Percentiles rank a stretch among this genome's conserved stretches.
phyloP scores from a whole-genome alignment of 2,888 invertebrate species.

The Drosophila leonis region DNA sequence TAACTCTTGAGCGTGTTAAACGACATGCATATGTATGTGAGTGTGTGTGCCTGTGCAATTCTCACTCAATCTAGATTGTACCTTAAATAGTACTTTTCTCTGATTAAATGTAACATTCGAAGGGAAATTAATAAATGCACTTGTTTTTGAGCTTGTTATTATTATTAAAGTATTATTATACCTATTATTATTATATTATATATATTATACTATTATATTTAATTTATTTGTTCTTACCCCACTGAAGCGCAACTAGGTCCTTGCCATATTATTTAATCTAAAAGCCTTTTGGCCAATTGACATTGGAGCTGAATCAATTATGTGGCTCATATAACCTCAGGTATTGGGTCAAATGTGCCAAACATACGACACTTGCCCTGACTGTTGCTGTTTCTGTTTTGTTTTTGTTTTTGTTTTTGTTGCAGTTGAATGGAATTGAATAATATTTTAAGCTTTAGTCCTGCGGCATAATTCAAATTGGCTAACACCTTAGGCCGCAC shows the following conservation, averaged over 20 bases:
- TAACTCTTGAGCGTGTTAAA: not conserved
- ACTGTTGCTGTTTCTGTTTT: not conserved
- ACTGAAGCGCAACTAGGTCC: too few species aligned
- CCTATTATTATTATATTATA: too few species aligned
- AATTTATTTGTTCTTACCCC: too few species aligned
- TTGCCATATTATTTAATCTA: conserved; percentile 9
- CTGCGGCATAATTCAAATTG: not conserved
- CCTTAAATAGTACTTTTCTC: not conserved
- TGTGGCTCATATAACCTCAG: conserved; percentile 10
- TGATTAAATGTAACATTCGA: not conserved
- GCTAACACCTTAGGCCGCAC: not conserved
- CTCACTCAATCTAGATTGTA: not conserved
- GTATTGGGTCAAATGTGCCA: conserved; percentile 27
- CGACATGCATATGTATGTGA: not conserved
- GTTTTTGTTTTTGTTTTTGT: not conserved
- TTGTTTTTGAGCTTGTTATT: not conserved
- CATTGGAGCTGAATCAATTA: conserved; percentile 10
- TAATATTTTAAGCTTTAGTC: conserved; percentile 2
- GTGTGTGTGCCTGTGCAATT: not conserved
- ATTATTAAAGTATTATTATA: too few species aligned
- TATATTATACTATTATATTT: too few species aligned
- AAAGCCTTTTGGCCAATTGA: conserved; percentile 5
- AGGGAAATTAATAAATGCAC: not conserved
- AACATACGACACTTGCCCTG: conserved; percentile 13
- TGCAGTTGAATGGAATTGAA: conserved; percentile 1